Base-by-base conservation (phyloP, 64 coral and sea anemone species). In the Dendronephthya gigantea region DNA sequence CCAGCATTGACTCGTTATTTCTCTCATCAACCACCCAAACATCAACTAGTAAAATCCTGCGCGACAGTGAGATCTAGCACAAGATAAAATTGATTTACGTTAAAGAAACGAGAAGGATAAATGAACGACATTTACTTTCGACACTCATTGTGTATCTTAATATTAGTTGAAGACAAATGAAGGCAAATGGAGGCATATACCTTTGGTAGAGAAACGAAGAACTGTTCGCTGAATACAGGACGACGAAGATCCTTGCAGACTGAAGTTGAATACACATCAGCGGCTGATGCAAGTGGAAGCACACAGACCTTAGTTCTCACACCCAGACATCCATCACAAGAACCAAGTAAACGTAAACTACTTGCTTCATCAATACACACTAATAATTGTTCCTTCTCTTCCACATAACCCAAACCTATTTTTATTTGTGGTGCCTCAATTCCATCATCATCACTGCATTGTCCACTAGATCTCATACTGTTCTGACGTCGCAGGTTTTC, bases 351-450 rank as follows among this genome's bases (percentile, higher is more conserved):
- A 40, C 76, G 85, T 10, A 97, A 82, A 82, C 88, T 93, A 39
- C 90, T 89, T 17, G 88, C 94, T 87, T 86, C 83, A 49, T 97
- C 94, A 40, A 97, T 90, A 79, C 82, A 93, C 13, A 97, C 92
- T 58, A 87, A 82, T 49, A 97, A 84, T 19, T 87, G 66, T 83
- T 93, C 92, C 39, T 82, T 84, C 37, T 89, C 92, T 40, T 49
- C 76, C 68, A 93, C 94, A 33, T 97, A 97, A 22, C 83, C 86
- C 9, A 97, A 84, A 45, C 94, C 94, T 62, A 97, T 84, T 43
- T 93, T 91, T 23, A 97, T 91, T 25, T 97, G 94, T 14, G 94
- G 87, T 10, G 94, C 83, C 29, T 90, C 89, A 14, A 85, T 82
- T 8, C 15, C 34, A 43, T 97, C 94, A 7, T 93, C 87, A 30